A percentile compares a stretch with the other conserved stretches of the same genome.
These are phyloP conservation scores for Echiichthys vipera DNA, from an alignment of 2,797 vertebrate species.

Conservation along the genomic window DNA sequence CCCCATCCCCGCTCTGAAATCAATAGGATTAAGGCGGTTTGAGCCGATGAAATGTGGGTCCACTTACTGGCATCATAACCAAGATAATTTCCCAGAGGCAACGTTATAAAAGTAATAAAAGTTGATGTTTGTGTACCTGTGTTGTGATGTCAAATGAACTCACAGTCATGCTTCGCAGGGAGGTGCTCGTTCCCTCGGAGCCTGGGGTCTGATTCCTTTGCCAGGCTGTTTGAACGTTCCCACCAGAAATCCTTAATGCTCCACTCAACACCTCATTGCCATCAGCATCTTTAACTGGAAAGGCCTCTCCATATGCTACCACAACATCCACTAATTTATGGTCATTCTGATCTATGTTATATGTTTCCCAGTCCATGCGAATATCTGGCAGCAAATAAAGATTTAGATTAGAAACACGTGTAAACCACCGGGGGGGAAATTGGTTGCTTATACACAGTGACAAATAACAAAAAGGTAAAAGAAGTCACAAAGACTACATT, in stretches of 20 bases:
- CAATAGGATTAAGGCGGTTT: slow-evolving; percentile 7
- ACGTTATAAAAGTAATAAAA: slow-evolving; percentile 9
- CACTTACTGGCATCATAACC: background rate
- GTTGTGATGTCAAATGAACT: slow-evolving; percentile 50
- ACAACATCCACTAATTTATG: slow-evolving; percentile 88
- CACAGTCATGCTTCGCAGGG: slow-evolving; percentile 71
- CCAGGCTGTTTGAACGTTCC: slow-evolving; percentile 28
- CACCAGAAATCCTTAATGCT: slow-evolving; percentile 43
- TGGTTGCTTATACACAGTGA: background rate
- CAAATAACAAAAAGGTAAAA: background rate
- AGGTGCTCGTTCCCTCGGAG: slow-evolving; percentile 59
- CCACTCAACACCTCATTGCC: slow-evolving; percentile 77
- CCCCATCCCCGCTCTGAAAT: slow-evolving; percentile 51
- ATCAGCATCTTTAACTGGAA: slow-evolving; percentile 83
- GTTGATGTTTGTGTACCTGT: slow-evolving; percentile 27
- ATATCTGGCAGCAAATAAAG: slow-evolving; percentile 85
- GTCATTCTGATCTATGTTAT: slow-evolving; percentile 80
- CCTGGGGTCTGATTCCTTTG: slow-evolving; percentile 57
- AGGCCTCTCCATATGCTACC: slow-evolving; percentile 85
- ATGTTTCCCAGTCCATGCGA: slow-evolving; percentile 92
- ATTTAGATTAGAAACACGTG: background rate
- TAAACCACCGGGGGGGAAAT: background rate
- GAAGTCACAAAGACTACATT: background rate
- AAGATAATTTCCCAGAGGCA: slow-evolving; percentile 11
- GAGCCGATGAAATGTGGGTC: background rate